phyloP scores from a whole-genome alignment of 2,113 vertebrate species.

The Hypanus sabinus region DNA sequence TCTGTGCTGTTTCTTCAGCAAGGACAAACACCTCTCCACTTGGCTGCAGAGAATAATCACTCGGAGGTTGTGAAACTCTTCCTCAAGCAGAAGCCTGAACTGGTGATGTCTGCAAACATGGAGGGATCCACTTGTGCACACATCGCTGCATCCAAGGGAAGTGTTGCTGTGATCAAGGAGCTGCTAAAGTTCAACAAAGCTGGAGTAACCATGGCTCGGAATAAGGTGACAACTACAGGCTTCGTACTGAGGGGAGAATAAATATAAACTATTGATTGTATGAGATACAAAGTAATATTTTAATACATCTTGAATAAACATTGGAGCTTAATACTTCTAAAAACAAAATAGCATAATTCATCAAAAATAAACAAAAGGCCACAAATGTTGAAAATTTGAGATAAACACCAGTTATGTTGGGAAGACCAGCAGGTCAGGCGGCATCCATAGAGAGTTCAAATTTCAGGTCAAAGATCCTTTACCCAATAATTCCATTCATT shows the following conservation, averaged over 20 bases:
- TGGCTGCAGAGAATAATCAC: conserved; percentile 52
- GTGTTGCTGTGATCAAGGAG: conserved; percentile 49
- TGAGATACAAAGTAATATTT: not conserved
- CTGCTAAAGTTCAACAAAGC: conserved; percentile 50
- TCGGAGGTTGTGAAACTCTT: conserved; percentile 55
- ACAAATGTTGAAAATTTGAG: too few relatives aligned
- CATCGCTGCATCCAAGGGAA: conserved; percentile 53
- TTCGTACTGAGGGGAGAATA: not conserved
- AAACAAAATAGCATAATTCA: too few relatives aligned
- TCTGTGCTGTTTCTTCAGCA: conserved; percentile 41
- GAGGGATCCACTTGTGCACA: conserved; percentile 50
- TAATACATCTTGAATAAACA: not conserved
- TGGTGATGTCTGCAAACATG: conserved; percentile 49
- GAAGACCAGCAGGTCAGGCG: too few relatives aligned
- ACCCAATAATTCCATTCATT: too few relatives aligned
- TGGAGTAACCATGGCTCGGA: conserved; percentile 44
- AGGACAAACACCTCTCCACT: conserved; percentile 52
- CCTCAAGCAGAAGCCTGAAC: conserved; percentile 48
- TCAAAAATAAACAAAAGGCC: too few relatives aligned
- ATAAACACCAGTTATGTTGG: too few relatives aligned
- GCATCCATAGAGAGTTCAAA: too few relatives aligned
- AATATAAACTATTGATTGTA: not conserved
- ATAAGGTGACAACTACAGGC: conserved; percentile 45
- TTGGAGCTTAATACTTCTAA: not conserved
- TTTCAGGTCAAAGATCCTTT: too few relatives aligned